These are phyloP conservation scores for Furcula furcula DNA, from an alignment of 2,888 invertebrate species.

Conservation along the genomic window DNA sequence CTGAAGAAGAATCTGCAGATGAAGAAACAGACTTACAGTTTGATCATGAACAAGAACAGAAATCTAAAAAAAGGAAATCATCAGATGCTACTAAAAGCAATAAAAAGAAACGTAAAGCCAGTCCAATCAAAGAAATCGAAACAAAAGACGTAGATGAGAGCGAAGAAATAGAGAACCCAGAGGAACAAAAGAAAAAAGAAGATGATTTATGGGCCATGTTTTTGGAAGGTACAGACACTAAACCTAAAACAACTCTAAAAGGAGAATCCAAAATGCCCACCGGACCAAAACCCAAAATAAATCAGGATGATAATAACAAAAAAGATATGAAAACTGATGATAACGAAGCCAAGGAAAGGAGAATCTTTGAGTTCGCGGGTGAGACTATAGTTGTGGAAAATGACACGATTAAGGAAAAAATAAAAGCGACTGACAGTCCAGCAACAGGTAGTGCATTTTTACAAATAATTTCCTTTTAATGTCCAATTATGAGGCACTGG, in stretches of 20 bases:
- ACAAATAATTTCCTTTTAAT: no score
- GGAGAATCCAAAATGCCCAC: constrained; percentile 25
- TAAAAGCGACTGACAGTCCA: constrained; percentile 52
- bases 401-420: constrained; percentile 63
- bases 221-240: constrained; percentile 85
- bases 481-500: no score
- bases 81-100: constrained; percentile 33
- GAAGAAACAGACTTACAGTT: constrained; percentile 82
- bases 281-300: constrained; percentile 20
- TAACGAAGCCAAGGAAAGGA: constrained; percentile 79
- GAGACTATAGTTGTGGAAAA: constrained; percentile 86
- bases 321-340: constrained; percentile 54
- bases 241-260: constrained; percentile 45
- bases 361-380: constrained; percentile 93
- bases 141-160: constrained; percentile 38
- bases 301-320: constrained; percentile 17
- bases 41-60: constrained; percentile 67
- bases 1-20: constrained; percentile 86
- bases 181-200: constrained; percentile 86
- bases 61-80: constrained; percentile 58
- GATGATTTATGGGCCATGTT: constrained; percentile 92
- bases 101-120: constrained; percentile 52
- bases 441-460: constrained; percentile 16
- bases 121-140: constrained; percentile 26
- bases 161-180: constrained; percentile 67